phyloP scores from a whole-genome alignment of 2,888 invertebrate species.

The Taphrorychus bicolor region DNA sequence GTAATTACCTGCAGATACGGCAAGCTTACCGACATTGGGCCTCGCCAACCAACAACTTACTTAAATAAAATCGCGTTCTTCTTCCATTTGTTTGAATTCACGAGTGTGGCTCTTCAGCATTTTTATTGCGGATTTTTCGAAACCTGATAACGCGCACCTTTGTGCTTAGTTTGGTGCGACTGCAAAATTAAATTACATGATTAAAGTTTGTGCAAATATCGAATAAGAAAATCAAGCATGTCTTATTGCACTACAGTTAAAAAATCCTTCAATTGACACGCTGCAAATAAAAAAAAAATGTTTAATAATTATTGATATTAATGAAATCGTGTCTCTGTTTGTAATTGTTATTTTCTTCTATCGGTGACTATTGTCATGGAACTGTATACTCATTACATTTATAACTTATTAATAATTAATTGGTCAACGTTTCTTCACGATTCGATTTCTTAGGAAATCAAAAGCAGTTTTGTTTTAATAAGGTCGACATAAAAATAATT shows the following conservation, averaged over 20 bases:
- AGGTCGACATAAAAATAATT: neutral
- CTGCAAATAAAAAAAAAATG: neutral
- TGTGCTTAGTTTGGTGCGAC: neutral
- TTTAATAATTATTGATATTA: neutral
- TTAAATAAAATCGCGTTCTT: conserved; percentile 31
- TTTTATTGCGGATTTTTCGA: conserved; percentile 8
- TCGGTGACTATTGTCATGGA: neutral
- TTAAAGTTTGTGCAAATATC: neutral
- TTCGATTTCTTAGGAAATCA: neutral
- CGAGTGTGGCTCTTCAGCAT: conserved; percentile 12
- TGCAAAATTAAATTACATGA: neutral
- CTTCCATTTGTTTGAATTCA: conserved; percentile 33
- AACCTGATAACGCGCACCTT: neutral
- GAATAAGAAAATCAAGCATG: neutral
- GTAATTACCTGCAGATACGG: conserved; percentile 48
- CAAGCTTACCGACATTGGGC: conserved; percentile 42
- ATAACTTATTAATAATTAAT: neutral
- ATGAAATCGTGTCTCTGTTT: neutral
- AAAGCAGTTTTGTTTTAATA: neutral
- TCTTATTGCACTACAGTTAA: neutral
- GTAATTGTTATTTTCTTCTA: neutral
- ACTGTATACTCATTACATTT: neutral
- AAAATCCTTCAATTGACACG: conserved; percentile 3
- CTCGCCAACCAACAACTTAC: conserved; percentile 26
- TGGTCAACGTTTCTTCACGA: neutral